A percentile compares a stretch with the other conserved stretches of the same genome.
Evolutionary conservation across 2,888 invertebrate species (phyloP).

Genomic region (Shargacucullia verbasci): DNA sequence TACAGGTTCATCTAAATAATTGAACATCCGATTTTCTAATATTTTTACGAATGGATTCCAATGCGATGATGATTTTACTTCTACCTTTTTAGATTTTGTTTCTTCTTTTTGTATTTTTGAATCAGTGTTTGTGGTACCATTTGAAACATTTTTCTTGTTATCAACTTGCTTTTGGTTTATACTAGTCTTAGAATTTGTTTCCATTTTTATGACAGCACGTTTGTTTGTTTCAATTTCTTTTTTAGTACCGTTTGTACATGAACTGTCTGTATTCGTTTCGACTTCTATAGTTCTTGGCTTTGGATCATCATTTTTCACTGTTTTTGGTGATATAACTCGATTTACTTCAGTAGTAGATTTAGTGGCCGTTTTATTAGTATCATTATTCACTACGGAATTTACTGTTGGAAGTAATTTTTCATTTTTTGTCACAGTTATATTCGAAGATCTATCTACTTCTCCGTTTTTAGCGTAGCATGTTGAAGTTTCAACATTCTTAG

Average conservation of each 20-base stretch:
- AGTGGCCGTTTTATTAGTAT: background rate
- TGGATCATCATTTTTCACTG: slow-evolving; percentile 3
- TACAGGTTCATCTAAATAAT: slow-evolving; percentile 49
- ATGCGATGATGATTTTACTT: background rate
- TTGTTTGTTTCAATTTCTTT: slow-evolving; percentile 1
- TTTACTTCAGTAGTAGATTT: background rate
- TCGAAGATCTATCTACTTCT: background rate
- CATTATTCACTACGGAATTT: background rate
- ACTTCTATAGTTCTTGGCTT: background rate
- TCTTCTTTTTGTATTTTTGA: background rate
- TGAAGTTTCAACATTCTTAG: background rate
- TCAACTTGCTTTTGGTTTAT: background rate
- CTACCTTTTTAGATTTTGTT: background rate
- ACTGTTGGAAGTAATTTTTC: slow-evolving; percentile 1
- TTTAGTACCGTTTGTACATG: background rate
- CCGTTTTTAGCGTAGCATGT: background rate
- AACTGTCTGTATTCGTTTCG: background rate
- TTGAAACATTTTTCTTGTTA: slow-evolving; percentile 1
- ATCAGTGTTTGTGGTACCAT: slow-evolving; percentile 1
- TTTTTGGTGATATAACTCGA: background rate
- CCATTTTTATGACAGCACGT: background rate
- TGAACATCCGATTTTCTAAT: slow-evolving; percentile 52
- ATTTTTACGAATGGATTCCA: slow-evolving; percentile 10
- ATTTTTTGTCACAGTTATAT: background rate
- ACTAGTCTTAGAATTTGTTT: slow-evolving; percentile 5